Base-by-base conservation (phyloP, 1,140 invertebrate genomes). In the Drosophila equinoxialis region DNA sequence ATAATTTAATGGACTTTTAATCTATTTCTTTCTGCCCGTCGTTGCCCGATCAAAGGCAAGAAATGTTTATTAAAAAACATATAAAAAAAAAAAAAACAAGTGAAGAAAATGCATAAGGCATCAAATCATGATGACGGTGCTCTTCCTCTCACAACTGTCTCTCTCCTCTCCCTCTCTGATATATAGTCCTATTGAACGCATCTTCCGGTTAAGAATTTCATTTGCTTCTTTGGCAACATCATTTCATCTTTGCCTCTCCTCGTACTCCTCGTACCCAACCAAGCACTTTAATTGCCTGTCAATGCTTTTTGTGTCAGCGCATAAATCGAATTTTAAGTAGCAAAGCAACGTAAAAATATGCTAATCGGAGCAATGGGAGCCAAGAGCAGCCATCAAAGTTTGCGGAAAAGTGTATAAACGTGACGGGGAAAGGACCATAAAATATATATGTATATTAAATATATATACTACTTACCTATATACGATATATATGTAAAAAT, bases 1-100 rank as follows among this genome's bases (percentile, higher is more conserved):
- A 69, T 79, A 79, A 79, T 87, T 87, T 87, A 71, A 86, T 87
- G 84, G 83, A 77, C 84, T 83, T 86, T 86, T 83, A 86, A 86
- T 87, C 83, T 87, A 80, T 89, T 86, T 83, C 65, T 78, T 83
- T 78, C 10, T 79, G 65, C 63, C 68, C 65, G 42, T 11, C 26
- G 30, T 13, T 59, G 66, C 35, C 64, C 35, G 79, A 87, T 86
- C 83, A 86, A 86, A 86, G 71, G 76, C 63, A 75, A 57, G 48
- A 86, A 80, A 79, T 73, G 65, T 83, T 79, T 83, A 83, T 87
- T 82, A 87, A 87, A 79, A 79, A 70, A 57, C 4, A 13, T 11
- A 57, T 65, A 70, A 70, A 77, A 65, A 67, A 55, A 68, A 70
- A 70, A 77, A 65, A 67, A 55, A 68, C 23, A 65, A 33, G 45